These are phyloP conservation scores for Motacilla tschutschensis DNA, from an alignment of 2,113 vertebrate genomes.

Conservation along the genomic window DNA sequence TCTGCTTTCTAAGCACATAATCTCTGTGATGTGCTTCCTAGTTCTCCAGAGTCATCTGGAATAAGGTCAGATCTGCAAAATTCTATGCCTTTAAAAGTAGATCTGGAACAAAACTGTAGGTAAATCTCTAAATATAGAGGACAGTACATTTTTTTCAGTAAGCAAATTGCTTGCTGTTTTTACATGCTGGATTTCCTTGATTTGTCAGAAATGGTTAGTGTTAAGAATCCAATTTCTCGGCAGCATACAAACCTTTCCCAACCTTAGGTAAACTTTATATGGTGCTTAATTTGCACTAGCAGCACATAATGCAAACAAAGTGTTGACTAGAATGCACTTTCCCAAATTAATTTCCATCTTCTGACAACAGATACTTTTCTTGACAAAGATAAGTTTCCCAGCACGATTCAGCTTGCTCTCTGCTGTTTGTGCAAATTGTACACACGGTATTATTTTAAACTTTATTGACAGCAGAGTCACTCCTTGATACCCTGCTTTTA, in stretches of 20 bases:
- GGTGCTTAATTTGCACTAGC: constrained; percentile 2
- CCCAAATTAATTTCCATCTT: not conserved
- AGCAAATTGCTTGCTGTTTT: not conserved
- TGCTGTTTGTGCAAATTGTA: not conserved
- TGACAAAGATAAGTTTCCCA: not conserved
- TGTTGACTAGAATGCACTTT: not conserved
- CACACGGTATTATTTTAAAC: not conserved
- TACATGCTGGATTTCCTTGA: not conserved
- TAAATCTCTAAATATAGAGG: not conserved
- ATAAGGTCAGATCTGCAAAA: not conserved
- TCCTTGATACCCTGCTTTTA: not conserved
- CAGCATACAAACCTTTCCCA: constrained; percentile 7
- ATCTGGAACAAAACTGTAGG: not conserved
- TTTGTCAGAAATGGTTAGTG: not conserved
- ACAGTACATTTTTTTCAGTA: not conserved
- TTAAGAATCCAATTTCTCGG: constrained; percentile 7
- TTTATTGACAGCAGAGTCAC: not conserved
- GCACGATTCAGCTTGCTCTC: not conserved
- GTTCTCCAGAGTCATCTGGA: not conserved
- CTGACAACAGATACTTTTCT: not conserved
- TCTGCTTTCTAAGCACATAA: not conserved
- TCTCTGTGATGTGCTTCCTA: not conserved
- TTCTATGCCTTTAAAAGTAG: not conserved
- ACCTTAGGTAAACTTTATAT: not conserved
- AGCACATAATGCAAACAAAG: not conserved